Evolutionary conservation across 2,888 invertebrate species (phyloP).

Genomic region (Ormyrus thymus): DNA sequence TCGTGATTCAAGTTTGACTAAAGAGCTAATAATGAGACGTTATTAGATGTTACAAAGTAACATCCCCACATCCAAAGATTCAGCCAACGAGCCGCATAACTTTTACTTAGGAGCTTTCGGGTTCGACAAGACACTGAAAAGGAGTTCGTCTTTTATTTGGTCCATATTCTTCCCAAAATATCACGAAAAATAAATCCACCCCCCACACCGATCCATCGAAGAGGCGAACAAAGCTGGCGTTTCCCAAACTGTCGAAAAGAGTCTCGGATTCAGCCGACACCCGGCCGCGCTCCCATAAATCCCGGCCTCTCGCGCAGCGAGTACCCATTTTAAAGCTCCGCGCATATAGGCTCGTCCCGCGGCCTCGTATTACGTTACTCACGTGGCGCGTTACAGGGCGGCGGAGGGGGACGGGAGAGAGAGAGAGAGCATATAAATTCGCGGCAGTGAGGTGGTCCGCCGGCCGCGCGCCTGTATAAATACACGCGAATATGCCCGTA

Average conservation of each 20-base stretch:
- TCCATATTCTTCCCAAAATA: too few species aligned
- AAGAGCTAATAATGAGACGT: too few species aligned
- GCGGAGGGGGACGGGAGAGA: slow-evolving; percentile 25
- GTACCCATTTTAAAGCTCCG: slow-evolving; percentile 46
- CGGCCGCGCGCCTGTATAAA: slow-evolving; percentile 60
- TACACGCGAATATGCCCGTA: slow-evolving; percentile 68
- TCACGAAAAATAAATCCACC: not conserved
- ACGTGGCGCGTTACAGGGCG: slow-evolving; percentile 53
- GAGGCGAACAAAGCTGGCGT: not conserved
- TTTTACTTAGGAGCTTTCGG: too few species aligned
- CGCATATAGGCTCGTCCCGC: not conserved
- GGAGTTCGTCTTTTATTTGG: too few species aligned
- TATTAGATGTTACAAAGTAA: too few species aligned
- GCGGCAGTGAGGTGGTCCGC: not conserved
- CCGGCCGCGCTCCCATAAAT: slow-evolving; percentile 18
- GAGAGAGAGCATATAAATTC: not conserved
- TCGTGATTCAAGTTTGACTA: too few species aligned
- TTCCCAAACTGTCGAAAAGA: not conserved
- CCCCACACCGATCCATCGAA: not conserved
- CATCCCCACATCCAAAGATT: too few species aligned
- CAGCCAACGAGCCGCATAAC: too few species aligned
- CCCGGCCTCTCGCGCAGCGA: slow-evolving; percentile 46
- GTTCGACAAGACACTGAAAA: too few species aligned
- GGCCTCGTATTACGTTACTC: slow-evolving; percentile 51
- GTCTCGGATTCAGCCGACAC: not conserved